phyloP scores from a whole-genome alignment of 2,888 invertebrate species.

The Hypercompe scribonia region DNA sequence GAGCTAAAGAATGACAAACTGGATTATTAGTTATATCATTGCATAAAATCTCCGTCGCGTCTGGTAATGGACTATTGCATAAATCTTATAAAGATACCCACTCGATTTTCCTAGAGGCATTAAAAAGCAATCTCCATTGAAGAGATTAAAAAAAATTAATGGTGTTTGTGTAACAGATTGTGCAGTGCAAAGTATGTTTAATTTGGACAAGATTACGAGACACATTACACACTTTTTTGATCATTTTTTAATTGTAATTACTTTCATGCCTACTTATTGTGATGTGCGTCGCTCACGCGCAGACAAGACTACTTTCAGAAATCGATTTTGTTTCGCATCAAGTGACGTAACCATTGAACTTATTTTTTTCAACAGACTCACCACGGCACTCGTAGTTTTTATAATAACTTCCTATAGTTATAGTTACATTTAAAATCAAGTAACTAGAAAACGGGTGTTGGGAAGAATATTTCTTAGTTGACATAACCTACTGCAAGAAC shows the following conservation, averaged over 20 bases:
- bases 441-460: no score
- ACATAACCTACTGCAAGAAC: no score
- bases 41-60: neutral
- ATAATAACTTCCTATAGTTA: neutral
- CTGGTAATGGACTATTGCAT: conserved; percentile 7
- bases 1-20: neutral
- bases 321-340: neutral
- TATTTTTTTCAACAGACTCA: neutral
- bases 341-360: neutral
- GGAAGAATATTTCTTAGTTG: no score
- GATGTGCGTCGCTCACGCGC: neutral
- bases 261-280: neutral
- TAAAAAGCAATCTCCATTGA: conserved; percentile 30
- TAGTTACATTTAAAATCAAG: no score
- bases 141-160: conserved; percentile 1
- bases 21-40: neutral
- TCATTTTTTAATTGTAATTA: neutral
- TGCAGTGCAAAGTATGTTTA: neutral
- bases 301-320: neutral
- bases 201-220: neutral
- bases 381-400: neutral
- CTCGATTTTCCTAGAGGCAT: conserved; percentile 25
- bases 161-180: neutral
- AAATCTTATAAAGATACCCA: conserved; percentile 7
- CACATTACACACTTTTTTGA: neutral